Conservation (phyloP, 2,113 vertebrate genomes). For the Emydocephalus ijimae region DNA sequence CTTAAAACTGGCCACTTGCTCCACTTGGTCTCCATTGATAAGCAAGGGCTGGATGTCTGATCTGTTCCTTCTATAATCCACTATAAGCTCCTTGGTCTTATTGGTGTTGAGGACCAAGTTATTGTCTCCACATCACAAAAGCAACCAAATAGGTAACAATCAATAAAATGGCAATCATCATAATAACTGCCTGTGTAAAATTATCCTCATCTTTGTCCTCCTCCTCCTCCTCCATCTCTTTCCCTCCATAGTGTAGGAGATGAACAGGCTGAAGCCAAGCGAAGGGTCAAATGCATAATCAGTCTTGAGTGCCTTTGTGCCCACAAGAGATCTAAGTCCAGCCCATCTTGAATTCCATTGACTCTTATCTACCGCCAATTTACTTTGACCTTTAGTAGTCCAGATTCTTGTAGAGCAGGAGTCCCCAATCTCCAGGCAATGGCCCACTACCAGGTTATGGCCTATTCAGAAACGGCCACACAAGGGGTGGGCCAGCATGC, state of each 20-base stretch:
- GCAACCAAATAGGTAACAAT: background rate
- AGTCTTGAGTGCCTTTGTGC: background rate
- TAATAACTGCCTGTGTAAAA: background rate
- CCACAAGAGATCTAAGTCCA: background rate
- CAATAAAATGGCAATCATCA: background rate
- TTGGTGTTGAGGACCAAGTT: too few relatives aligned
- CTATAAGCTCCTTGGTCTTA: too few relatives aligned
- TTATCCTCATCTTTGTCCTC: background rate
- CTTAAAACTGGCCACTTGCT: too few relatives aligned
- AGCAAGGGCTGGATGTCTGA: too few relatives aligned
- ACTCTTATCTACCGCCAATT: background rate
- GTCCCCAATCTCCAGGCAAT: background rate
- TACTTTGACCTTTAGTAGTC: background rate
- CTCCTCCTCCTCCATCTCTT: background rate
- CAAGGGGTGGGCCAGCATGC: background rate
- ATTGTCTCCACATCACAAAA: too few relatives aligned
- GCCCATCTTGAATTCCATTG: background rate
- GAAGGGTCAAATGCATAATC: background rate
- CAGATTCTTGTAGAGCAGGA: background rate
- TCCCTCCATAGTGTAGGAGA: background rate
- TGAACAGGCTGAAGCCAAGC: background rate
- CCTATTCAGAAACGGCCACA: background rate
- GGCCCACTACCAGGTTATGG: background rate
- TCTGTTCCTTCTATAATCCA: too few relatives aligned
- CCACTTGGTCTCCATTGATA: too few relatives aligned